phyloP scores from a whole-genome alignment of 2,113 vertebrate genomes.

The Oceanodroma tethys region DNA sequence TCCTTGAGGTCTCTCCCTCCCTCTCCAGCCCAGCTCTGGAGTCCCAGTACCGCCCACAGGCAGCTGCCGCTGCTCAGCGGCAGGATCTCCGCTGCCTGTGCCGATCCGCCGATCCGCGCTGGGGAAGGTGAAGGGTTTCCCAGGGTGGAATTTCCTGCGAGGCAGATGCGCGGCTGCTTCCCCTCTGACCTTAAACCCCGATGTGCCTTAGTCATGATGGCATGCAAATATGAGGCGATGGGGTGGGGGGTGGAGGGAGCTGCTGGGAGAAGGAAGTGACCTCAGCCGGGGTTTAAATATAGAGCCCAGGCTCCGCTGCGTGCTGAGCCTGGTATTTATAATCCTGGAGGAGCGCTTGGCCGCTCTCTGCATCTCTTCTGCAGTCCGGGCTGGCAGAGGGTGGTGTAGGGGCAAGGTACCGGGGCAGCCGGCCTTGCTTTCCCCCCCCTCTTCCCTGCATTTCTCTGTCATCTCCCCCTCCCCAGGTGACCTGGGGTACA shows the following conservation, averaged over 20 bases:
- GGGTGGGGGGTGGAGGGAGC: conserved; percentile 2
- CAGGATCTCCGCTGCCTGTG: neutral
- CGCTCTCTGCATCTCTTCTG: neutral
- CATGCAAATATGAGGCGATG: neutral
- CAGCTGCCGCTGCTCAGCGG: neutral
- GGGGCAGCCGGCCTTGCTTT: neutral
- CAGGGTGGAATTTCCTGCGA: conserved; percentile 58
- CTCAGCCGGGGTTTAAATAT: conserved; percentile 54
- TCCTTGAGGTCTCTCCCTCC: neutral
- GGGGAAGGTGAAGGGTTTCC: conserved; percentile 30
- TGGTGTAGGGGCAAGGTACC: neutral
- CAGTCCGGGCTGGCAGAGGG: neutral
- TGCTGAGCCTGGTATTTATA: neutral
- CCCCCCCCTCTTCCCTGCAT: fast-evolving
- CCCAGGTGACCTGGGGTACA: too few species aligned
- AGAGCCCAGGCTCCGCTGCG: neutral
- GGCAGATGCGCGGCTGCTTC: neutral
- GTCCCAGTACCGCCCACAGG: neutral
- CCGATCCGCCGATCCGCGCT: neutral
- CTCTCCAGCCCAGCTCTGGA: neutral
- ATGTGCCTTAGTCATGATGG: conserved; percentile 43
- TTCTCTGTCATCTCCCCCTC: neutral
- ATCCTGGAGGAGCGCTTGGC: neutral
- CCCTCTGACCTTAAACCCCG: conserved; percentile 42
- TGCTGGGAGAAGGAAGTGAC: conserved; percentile 59